Percentiles rank a stretch among this genome's conserved stretches.
These are phyloP conservation scores for Daubentonia madagascariensis DNA, from an alignment of 2,113 vertebrate species.

Conservation along the genomic window DNA sequence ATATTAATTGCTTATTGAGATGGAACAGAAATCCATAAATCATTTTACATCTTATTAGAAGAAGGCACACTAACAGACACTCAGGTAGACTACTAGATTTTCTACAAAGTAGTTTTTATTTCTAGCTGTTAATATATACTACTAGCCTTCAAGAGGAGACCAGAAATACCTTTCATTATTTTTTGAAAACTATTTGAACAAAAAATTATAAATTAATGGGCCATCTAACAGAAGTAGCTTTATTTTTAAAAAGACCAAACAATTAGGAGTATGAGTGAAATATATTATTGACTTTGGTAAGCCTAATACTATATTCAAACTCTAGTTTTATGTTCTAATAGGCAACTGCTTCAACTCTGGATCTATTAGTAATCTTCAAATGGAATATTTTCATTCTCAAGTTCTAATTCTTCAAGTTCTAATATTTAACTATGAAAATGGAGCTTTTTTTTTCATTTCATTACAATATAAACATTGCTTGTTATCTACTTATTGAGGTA, in stretches of 20 bases:
- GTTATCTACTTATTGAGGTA: not conserved
- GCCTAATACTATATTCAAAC: not conserved
- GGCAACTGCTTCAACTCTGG: not conserved
- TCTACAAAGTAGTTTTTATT: too few relatives aligned
- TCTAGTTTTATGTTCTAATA: not conserved
- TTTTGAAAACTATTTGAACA: not conserved
- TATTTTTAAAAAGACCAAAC: not conserved
- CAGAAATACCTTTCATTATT: not conserved
- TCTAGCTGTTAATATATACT: not conserved
- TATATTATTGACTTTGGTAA: not conserved
- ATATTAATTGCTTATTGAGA: too few relatives aligned
- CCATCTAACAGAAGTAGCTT: too few relatives aligned
- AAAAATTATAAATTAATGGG: too few relatives aligned
- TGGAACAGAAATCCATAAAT: too few relatives aligned
- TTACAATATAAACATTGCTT: not conserved
- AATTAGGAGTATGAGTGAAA: not conserved
- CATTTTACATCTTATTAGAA: too few relatives aligned
- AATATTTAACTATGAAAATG: not conserved
- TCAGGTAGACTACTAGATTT: too few relatives aligned
- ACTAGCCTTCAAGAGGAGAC: not conserved
- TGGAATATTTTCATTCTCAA: not conserved
- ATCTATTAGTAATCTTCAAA: not conserved
- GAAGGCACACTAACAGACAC: too few relatives aligned
- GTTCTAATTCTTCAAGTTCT: not conserved
- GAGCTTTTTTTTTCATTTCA: not conserved